Base-by-base conservation (phyloP, 2,113 vertebrate species). In the Cheirogaleus medius region DNA sequence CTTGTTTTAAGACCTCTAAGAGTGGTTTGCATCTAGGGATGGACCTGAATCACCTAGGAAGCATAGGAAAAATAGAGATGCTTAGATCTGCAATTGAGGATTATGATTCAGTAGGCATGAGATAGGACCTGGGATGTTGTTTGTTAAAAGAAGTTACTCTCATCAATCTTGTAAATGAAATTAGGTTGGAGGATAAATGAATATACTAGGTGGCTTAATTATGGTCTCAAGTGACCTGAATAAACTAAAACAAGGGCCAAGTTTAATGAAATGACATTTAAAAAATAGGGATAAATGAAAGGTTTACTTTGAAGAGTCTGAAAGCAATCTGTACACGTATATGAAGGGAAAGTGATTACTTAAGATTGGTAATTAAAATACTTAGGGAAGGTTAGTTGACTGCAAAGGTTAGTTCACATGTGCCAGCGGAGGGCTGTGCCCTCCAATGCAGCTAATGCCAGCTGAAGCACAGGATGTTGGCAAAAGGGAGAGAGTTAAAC, bases 381-480 rank as follows among this genome's bases (percentile, higher is more conserved):
- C 69, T 64, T 9, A 76, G 58, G 3, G 34, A 18, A 49, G 32
- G 34, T 58, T 47, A 77, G 25, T 60, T 47, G 27, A 27, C 68
- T 91, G 66, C 39, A 89, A n/a, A n/a, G n/a, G n/a, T n/a, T 6
- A 34, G 54, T 25, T 37, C 52, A 25, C 42, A 44, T 18, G 5
- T n/a, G n/a, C 87, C 82, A 49, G 94, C 92, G 95, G 87, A 91
- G 89, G 81, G 94, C 90, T 58, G 37, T 69, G 84, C 25, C 77
- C 94, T 63, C 13, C 39, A n/a, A 4, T 10, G 17, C 64, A 90
- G 56, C 17, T 42, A 18, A 21, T 44, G 29, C n/a, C 82, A 77
- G 15, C 56, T 5, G 49, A 83, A 52, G 66, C 60, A 52, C 20
- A 42, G 23, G 8, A 11, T 66, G 3, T 9, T 23, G 17, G 29